These are phyloP conservation scores for Tenthredo scrophulariae DNA, from an alignment of 2,888 invertebrate genomes.

Conservation along the genomic window DNA sequence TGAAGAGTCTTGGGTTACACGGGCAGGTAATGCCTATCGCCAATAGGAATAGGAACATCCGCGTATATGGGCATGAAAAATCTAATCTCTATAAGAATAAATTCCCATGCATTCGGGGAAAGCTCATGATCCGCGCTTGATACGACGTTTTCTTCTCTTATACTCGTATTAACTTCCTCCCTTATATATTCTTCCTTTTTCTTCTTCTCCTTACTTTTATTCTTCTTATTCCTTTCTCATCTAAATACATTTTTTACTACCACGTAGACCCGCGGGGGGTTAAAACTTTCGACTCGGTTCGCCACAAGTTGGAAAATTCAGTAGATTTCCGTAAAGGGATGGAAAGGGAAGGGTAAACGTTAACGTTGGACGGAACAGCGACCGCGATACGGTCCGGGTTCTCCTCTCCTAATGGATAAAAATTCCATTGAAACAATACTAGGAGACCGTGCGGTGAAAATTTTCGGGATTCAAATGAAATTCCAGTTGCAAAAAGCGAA, in stretches of 20 bases:
- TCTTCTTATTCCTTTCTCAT: background rate
- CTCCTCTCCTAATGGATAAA: background rate
- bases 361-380: background rate
- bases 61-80: background rate
- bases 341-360: background rate
- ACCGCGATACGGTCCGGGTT: background rate
- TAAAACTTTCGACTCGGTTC: constrained; percentile 25
- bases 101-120: background rate
- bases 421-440: constrained; percentile 34
- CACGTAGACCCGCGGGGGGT: constrained; percentile 1
- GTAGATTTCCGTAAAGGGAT: background rate
- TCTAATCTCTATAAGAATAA: constrained; percentile 6
- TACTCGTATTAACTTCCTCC: constrained; percentile 9
- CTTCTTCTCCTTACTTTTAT: background rate
- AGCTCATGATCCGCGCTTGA: background rate
- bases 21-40: background rate
- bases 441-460: constrained; percentile 8
- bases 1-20: background rate
- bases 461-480: constrained; percentile 54
- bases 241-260: constrained; percentile 30
- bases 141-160: constrained; percentile 15
- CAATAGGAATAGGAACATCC: background rate
- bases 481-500: constrained; percentile 43
- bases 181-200: background rate
- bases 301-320: background rate